Evolutionary conservation across 2,113 vertebrate genomes (phyloP).

Genomic region (Steatornis caripensis): DNA sequence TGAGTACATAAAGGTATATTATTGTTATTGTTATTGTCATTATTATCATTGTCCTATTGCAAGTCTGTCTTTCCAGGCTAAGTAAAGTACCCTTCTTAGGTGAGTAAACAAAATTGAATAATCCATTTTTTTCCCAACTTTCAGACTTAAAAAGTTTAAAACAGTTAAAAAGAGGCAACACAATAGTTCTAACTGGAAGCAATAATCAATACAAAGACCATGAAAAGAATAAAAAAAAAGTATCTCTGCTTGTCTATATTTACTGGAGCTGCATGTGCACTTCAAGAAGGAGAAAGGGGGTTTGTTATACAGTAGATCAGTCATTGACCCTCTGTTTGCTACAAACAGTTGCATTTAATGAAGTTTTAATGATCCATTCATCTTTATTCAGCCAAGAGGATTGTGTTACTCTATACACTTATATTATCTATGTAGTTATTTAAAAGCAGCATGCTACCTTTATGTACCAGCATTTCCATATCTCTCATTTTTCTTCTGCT

Average conservation of each 20-base stretch:
- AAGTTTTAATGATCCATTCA: neutral
- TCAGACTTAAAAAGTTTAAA: neutral
- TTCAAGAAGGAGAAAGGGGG: neutral
- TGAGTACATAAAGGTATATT: neutral
- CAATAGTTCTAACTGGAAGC: neutral
- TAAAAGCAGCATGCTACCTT: neutral
- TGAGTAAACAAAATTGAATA: neutral
- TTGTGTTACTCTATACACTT: neutral
- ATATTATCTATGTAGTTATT: neutral
- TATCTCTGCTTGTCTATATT: neutral
- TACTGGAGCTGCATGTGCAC: neutral
- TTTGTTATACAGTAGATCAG: neutral
- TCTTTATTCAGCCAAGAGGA: neutral
- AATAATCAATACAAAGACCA: neutral
- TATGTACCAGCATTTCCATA: neutral
- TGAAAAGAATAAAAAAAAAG: neutral
- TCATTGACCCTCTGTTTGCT: neutral
- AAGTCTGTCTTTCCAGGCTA: neutral
- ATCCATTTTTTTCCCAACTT: neutral
- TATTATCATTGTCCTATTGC: neutral
- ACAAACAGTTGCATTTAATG: neutral
- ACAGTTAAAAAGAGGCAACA: neutral
- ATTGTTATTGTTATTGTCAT: too few relatives aligned
- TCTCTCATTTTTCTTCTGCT: neutral
- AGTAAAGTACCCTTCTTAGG: neutral